Evolutionary conservation across 1,140 invertebrate genomes (phyloP).

Genomic region (Eupeodes corollae): DNA sequence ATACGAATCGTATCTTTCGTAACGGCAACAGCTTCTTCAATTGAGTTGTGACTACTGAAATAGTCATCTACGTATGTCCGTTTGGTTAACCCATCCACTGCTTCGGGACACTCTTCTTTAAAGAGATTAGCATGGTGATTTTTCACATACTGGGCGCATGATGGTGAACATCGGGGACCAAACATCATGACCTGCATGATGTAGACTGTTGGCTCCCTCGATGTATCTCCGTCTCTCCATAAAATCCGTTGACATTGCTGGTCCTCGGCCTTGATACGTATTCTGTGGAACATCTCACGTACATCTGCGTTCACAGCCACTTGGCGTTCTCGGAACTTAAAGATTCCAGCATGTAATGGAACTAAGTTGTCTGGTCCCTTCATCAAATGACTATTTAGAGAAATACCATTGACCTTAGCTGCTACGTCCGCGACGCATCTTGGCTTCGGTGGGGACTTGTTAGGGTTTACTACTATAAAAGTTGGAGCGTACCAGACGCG

Average conservation of each 20-base stretch:
- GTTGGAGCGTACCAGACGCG: slow-evolving; percentile 16
- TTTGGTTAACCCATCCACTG: slow-evolving; percentile 16
- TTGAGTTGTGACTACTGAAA: slow-evolving; percentile 12
- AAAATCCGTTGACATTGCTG: background rate
- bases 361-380: background rate
- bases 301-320: background rate
- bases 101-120: slow-evolving; percentile 9
- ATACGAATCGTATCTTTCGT: no score
- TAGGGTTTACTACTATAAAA: slow-evolving; percentile 14
- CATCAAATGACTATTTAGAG: background rate
- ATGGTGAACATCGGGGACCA: background rate
- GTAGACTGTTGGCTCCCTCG: background rate
- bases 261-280: background rate
- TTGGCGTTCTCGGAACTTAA: background rate
- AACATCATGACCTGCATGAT: background rate
- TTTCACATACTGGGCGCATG: background rate
- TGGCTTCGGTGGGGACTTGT: slow-evolving; percentile 13
- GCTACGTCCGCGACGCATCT: slow-evolving; percentile 18
- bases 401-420: slow-evolving; percentile 3
- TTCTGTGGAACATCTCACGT: background rate
- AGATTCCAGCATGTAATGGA: background rate
- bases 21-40: no score
- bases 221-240: background rate
- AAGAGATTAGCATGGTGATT: slow-evolving; percentile 9
- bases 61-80: slow-evolving; percentile 35